Conservation (phyloP, 2,888 invertebrate species). For the Nephrotoma appendiculata region DNA sequence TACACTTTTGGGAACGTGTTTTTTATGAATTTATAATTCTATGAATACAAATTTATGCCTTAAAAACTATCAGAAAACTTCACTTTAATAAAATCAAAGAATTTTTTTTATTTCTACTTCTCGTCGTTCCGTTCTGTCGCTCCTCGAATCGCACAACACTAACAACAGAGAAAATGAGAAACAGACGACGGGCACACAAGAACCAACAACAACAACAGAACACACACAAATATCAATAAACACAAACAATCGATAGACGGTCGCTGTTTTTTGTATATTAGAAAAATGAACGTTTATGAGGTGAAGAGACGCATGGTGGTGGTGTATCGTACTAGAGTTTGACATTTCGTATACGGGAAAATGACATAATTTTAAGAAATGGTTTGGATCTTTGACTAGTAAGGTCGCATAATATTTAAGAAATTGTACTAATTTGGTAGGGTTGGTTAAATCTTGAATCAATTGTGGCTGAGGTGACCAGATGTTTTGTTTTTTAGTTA, state of each 20-base stretch:
- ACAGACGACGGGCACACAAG: background rate
- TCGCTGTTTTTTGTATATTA: background rate
- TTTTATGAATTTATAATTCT: background rate
- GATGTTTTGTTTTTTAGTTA: background rate
- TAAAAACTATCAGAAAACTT: background rate
- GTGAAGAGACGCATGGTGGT: background rate
- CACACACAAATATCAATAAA: background rate
- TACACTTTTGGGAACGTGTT: background rate
- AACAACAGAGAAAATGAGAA: background rate
- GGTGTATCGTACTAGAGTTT: background rate
- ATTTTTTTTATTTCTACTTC: background rate
- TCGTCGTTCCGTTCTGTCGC: background rate
- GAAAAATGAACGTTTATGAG: background rate
- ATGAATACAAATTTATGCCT: background rate
- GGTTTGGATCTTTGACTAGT: background rate
- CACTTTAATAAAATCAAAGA: background rate
- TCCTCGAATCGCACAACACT: background rate
- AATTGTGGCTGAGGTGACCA: background rate
- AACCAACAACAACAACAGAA: background rate
- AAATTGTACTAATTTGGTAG: background rate
- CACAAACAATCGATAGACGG: conserved; percentile 1
- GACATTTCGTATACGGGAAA: background rate
- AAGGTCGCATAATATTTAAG: background rate
- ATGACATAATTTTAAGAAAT: background rate
- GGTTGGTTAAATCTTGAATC: background rate